phyloP scores from a whole-genome alignment of 2,888 invertebrate species.

The Lycaena phlaeas region DNA sequence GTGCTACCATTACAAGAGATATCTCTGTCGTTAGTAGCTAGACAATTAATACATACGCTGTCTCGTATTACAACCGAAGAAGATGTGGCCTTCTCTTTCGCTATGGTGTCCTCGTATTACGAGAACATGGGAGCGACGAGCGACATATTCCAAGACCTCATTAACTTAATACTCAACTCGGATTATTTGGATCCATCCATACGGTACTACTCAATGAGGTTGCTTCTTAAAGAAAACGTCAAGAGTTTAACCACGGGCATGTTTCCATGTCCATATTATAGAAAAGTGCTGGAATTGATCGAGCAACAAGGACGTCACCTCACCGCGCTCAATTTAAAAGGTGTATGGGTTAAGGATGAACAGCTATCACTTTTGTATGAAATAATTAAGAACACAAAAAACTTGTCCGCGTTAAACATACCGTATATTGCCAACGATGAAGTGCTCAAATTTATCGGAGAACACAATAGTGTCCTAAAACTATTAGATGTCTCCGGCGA shows the following conservation, averaged over 20 bases:
- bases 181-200: slow-evolving; percentile 79
- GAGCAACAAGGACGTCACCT: slow-evolving; percentile 76
- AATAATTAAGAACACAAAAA: slow-evolving; percentile 72
- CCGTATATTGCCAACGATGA: slow-evolving; percentile 81
- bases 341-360: slow-evolving; percentile 82
- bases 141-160: slow-evolving; percentile 79
- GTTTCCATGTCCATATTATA: slow-evolving; percentile 81
- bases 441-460: slow-evolving; percentile 74
- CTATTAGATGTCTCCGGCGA: slow-evolving; percentile 80
- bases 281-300: slow-evolving; percentile 77
- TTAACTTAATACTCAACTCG: slow-evolving; percentile 76
- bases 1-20: slow-evolving; percentile 74
- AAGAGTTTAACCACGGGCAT: slow-evolving; percentile 77
- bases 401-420: slow-evolving; percentile 75
- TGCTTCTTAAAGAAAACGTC: slow-evolving; percentile 77
- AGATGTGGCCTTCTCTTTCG: slow-evolving; percentile 72
- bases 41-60: slow-evolving; percentile 75
- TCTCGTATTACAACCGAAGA: slow-evolving; percentile 74
- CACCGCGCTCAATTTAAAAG: slow-evolving; percentile 78
- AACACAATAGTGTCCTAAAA: slow-evolving; percentile 69
- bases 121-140: slow-evolving; percentile 75
- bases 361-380: slow-evolving; percentile 75
- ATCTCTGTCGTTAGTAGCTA: slow-evolving; percentile 74
- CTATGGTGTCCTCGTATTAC: slow-evolving; percentile 74
- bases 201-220: slow-evolving; percentile 76